Evolutionary conservation across 1,140 invertebrate species (phyloP).

Genomic region (Zaprionus capensis): DNA sequence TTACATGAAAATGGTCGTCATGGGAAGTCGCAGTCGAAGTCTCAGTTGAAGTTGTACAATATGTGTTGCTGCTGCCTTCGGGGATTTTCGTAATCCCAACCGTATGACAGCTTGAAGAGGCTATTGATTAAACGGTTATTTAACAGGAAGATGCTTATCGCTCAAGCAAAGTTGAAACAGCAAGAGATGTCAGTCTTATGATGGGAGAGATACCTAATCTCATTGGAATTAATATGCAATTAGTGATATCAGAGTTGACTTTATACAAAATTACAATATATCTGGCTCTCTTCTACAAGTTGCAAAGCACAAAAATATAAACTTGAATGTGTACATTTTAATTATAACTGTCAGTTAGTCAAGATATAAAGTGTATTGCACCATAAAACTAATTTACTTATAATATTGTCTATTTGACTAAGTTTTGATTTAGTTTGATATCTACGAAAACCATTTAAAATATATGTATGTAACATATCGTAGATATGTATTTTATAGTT

Average conservation of each 20-base stretch:
- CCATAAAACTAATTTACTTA: neutral
- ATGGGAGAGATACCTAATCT: neutral
- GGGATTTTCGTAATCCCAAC: conserved; percentile 27
- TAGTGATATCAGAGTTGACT: neutral
- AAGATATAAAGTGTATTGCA: neutral
- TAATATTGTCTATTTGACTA: neutral
- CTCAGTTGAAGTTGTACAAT: conserved; percentile 23
- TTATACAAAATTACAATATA: too few species aligned
- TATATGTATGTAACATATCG: too few species aligned
- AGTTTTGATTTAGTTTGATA: neutral
- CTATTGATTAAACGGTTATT: conserved; percentile 26
- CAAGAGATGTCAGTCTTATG: neutral
- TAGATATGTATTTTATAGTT: neutral
- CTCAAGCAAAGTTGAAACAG: conserved; percentile 12
- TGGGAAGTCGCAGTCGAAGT: conserved; percentile 35
- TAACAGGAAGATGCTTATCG: conserved; percentile 22
- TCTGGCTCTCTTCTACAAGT: too few species aligned
- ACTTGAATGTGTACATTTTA: too few species aligned
- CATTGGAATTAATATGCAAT: neutral
- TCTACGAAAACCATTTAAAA: too few species aligned
- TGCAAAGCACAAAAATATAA: too few species aligned
- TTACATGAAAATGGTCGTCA: conserved; percentile 67
- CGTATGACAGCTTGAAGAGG: conserved; percentile 23
- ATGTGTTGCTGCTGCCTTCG: neutral
- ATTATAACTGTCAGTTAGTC: neutral